Evolutionary conservation across 2,797 vertebrate genomes (phyloP), one percentile per base, ranked within the genome.

Genomic region (Meda fulgida): DNA sequence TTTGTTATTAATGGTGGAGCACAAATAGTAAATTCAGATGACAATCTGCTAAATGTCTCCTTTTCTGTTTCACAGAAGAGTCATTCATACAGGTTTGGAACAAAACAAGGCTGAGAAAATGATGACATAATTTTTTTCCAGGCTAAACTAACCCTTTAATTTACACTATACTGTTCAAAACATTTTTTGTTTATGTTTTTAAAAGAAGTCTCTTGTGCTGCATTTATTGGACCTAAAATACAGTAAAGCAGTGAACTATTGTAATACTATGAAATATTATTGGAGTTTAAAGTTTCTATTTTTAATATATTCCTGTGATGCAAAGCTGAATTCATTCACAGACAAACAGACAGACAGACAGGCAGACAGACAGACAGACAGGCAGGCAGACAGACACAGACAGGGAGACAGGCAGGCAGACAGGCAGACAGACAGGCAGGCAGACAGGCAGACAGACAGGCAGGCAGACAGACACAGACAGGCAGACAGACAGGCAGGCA

Each of bases 381-480:
- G 36, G 7, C 31, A 31, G 31, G 3, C 31, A 31, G 31, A 31
- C 31, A 31, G 31, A 31, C 1, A 36, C 2, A 43, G 9, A 43
- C 10, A 43, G 40, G 11, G 0, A 43, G 10, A 43, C 1, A 36
- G 36, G 7, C 1, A 38, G 36, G 11, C 2, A 43, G 9, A 43
- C 10, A 43, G 40, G 11, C 3, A 43, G 10, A 43, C 0, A 43
- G 40, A 43, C 2, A 48, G 14, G 18, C 0, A 51, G 5, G 7
- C 0, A 51, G 5, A 51, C 0, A 19, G 5, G 19, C 4, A 48
- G 13, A 48, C 0, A 48, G 13, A 48, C 0, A 31, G 31, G 3
- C 31, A 31, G 31, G 3, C 31, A 31, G 31, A 31, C 31, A 38
- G 7, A 38, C 1, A 31, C 31, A 31, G 31, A 31, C 31, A 31